Evolutionary conservation across 2,797 vertebrate genomes (phyloP).

Genomic region (Diplodus puntazzo): DNA sequence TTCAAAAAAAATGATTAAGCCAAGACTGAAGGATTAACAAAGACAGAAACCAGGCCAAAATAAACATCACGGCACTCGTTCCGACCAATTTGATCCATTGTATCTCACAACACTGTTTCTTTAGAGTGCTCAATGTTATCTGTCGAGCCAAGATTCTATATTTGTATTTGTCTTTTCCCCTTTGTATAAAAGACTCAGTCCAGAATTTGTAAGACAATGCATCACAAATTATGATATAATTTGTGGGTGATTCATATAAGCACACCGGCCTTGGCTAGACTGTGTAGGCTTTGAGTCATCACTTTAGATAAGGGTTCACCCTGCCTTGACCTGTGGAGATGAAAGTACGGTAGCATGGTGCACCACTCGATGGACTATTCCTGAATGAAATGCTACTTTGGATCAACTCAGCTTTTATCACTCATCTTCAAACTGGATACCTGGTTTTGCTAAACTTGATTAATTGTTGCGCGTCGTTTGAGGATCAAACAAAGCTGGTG

Average conservation of each 20-base stretch:
- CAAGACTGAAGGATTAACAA: constrained; percentile 38
- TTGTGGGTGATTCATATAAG: constrained; percentile 19
- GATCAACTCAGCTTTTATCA: not conserved
- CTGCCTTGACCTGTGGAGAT: constrained; percentile 57
- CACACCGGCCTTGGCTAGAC: constrained; percentile 34
- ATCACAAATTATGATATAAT: constrained; percentile 13
- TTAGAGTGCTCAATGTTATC: not conserved
- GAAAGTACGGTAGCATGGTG: constrained; percentile 11
- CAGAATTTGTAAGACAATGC: not conserved
- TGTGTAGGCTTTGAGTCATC: constrained; percentile 35
- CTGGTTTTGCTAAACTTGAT: constrained; percentile 20
- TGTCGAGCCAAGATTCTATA: too few relatives aligned
- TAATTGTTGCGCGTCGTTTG: constrained; percentile 39
- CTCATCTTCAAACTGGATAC: not conserved
- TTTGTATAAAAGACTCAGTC: not conserved
- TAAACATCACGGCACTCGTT: constrained; percentile 41
- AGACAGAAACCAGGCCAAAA: constrained; percentile 32
- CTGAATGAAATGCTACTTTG: constrained; percentile 7
- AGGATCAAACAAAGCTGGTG: constrained; percentile 26
- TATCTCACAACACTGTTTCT: constrained; percentile 31
- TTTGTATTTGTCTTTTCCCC: not conserved
- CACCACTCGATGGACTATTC: constrained; percentile 16
- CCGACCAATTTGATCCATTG: constrained; percentile 36
- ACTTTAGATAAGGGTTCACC: constrained; percentile 45
- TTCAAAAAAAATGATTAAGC: constrained; percentile 33